These are phyloP conservation scores for Mimumesa dahlbomi DNA, from an alignment of 2,888 invertebrate genomes.

Conservation along the genomic window DNA sequence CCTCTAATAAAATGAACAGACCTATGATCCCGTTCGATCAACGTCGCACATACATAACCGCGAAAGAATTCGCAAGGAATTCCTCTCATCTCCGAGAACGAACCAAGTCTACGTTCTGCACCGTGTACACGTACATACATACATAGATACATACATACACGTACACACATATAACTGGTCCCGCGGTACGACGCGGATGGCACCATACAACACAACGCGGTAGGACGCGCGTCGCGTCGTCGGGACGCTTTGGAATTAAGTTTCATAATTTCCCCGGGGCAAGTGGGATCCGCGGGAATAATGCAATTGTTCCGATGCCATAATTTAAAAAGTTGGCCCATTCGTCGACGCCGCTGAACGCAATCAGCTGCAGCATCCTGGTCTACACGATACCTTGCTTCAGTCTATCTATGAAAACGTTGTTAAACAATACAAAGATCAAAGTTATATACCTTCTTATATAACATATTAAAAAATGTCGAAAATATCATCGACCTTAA, in stretches of 20 bases:
- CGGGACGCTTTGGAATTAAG: conserved; percentile 66
- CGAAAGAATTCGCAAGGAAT: conserved; percentile 40
- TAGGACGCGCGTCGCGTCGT: conserved; percentile 29
- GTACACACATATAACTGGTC: conserved; percentile 2
- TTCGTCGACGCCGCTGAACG: conserved; percentile 69
- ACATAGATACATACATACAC: too few species aligned
- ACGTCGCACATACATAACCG: conserved; percentile 44
- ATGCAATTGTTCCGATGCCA: conserved; percentile 71
- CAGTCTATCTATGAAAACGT: too few species aligned
- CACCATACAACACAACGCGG: conserved; percentile 6
- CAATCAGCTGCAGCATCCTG: conserved; percentile 65
- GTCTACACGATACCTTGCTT: too few species aligned
- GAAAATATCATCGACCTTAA: too few species aligned
- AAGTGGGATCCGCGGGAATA: conserved; percentile 61
- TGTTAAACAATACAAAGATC: too few species aligned
- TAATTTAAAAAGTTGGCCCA: conserved; percentile 75
- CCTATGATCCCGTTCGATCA: conserved; percentile 41
- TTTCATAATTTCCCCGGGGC: conserved; percentile 70
- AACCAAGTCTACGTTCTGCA: conserved; percentile 3
- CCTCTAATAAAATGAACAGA: conserved; percentile 42
- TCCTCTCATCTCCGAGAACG: conserved; percentile 30
- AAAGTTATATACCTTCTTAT: too few species aligned
- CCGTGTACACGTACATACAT: conserved; percentile 29
- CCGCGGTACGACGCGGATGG: conserved; percentile 20
- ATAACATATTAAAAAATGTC: too few species aligned